Evolutionary conservation across 2,797 vertebrate species (phyloP), one percentile per base, ranked within the genome.

Genomic region (Poeciliopsis gracilis): DNA sequence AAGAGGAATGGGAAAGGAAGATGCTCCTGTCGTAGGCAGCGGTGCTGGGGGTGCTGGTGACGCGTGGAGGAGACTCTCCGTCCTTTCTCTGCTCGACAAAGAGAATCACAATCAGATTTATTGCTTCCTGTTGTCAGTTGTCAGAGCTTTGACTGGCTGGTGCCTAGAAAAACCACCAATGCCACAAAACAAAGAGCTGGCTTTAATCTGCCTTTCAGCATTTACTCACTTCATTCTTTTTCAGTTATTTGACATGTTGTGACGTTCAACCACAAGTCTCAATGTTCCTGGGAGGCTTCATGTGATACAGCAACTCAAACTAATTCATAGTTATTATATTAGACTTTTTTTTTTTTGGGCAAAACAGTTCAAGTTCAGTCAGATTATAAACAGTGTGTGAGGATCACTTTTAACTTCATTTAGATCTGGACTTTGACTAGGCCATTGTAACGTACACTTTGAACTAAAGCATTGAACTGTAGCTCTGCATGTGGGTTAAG

Each of bases 41-140:
- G 49, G 96, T 91, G 89, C 96, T 96, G 1, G 97, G 95, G 87
- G 96, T 96, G 43, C 96, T 98, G 94, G 96, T 96, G 90, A 96
- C 96, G 6, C 96, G 95, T 82, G 96, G 96, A 78, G 97, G 96
- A 8, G 92, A 92, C 47, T 98, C 95, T 2, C 85, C 82, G 53
- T 89, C 95, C 94, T 98, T 98, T 89, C 96, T 94, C 97, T 98
- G 95, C 59, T 23, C n/a, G 61, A 47, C 79, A 6, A 82, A 73
- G 12, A 81, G 7, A 85, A 13, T 28, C 49, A 70, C 49, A 73
- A 20, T 75, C 15, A 55, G n/a, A 25, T 46, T 78, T 0, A 41
- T 28, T 38, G 36, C 36, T 25, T 38, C 20, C 20, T 41, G 20
- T 38, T 67, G 63, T 38, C 20, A 4, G 25, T 41, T 41, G 33